phyloP scores from a whole-genome alignment of 2,113 vertebrate genomes.

The Periophthalmodon schlosseri region DNA sequence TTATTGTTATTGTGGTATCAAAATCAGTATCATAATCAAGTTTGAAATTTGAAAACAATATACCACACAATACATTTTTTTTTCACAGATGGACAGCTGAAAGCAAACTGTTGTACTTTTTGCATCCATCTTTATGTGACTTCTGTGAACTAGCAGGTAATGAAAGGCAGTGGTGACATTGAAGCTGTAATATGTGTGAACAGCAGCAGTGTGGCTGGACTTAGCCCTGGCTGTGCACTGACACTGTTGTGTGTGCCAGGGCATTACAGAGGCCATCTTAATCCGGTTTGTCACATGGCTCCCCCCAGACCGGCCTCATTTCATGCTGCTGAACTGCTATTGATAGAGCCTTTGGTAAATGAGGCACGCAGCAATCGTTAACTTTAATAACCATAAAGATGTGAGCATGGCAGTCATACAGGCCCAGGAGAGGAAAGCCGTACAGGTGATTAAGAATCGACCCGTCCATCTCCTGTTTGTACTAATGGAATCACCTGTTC shows the following conservation, averaged over 20 bases:
- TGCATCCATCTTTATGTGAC: constrained; percentile 23
- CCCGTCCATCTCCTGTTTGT: constrained; percentile 59
- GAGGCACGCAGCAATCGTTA: constrained; percentile 74
- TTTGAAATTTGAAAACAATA: neutral
- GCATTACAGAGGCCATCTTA: constrained; percentile 69
- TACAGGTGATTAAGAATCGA: constrained; percentile 77
- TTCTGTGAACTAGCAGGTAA: constrained; percentile 41
- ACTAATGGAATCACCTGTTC: constrained; percentile 73
- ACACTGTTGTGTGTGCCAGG: constrained; percentile 69
- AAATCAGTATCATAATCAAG: too few species aligned
- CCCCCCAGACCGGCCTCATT: constrained; percentile 75
- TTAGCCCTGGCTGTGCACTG: constrained; percentile 53
- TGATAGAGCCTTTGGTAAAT: constrained; percentile 75
- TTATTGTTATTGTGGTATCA: too few species aligned
- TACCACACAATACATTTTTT: neutral
- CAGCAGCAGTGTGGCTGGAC: constrained; percentile 20
- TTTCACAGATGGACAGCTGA: neutral
- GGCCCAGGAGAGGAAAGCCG: constrained; percentile 65
- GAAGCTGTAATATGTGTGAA: constrained; percentile 47
- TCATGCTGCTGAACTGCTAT: constrained; percentile 78
- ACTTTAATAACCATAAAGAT: constrained; percentile 80
- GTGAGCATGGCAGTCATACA: constrained; percentile 68
- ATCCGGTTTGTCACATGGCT: constrained; percentile 74
- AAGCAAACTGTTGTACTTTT: neutral
- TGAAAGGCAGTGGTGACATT: constrained; percentile 64